Base-by-base conservation (phyloP, 2,113 vertebrate species). In the Bothrops jararaca region DNA sequence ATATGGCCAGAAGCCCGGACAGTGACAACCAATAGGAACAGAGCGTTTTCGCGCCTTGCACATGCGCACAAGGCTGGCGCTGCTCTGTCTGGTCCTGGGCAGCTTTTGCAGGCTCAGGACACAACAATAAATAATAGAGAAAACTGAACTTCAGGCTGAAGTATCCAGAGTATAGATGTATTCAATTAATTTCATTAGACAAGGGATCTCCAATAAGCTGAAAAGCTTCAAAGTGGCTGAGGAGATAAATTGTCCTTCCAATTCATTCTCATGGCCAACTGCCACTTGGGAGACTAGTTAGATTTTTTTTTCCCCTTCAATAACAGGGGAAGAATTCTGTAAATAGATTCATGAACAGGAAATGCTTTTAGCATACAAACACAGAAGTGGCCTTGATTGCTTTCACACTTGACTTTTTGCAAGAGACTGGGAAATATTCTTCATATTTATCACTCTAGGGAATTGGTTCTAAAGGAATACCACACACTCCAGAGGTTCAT, bases 151-250 rank as follows among this genome's bases (percentile, higher is more conserved):
- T 96, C 94, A 94, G 34, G 50, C 39, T 94, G 86, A 93, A 96
- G 93, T 93, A 93, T 60, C 34, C 88, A 60, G 91, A 12, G 86
- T 96, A 85, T 93, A 96, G 92, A 93, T 0, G 4, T 90, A 88
- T 95, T 93, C 96, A 94, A 95, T 95, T 96, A 95, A 95, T 95
- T 96, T 95, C 94, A 93, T 96, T 95, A 97, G 94, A 95, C 93
- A 94, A 96, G 89, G 87, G 45, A 94, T 96, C 53, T 93, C 93
- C 96, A 69, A 24, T 54, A 94, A 94, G 94, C 94, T 95, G 91
- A 93, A 96, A 95, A 89, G 45, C 95, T 96, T 95, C 94, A 94
- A 95, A 97, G 94, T 94, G 87, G 90, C 9, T 0, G 64, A 94
- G 89, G 93, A 96, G 95, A 97, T 96, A 95, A 96, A 97, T 96